Evolutionary conservation across 2,797 vertebrate species (phyloP).

Genomic region (Onychomys leucogaster): DNA sequence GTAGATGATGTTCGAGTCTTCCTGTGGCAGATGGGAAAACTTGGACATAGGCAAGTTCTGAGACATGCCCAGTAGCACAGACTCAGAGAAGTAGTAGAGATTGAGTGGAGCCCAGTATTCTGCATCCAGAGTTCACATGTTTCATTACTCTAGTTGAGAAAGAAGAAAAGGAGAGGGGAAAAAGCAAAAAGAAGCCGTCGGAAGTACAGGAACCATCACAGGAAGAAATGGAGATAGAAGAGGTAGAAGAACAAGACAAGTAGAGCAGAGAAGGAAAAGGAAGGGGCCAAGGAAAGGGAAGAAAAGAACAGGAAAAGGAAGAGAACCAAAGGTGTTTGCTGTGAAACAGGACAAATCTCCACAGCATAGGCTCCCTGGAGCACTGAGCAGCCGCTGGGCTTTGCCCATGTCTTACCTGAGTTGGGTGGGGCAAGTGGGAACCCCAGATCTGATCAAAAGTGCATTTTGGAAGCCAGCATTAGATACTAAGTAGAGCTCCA

Average conservation of each 20-base stretch:
- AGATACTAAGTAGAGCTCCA: background rate
- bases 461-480: background rate
- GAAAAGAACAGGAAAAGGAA: background rate
- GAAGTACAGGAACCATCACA: background rate
- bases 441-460: background rate
- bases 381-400: fast-evolving
- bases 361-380: fast-evolving
- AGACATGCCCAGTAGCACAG: background rate
- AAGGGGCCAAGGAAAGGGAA: background rate
- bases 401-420: too few relatives aligned
- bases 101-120: background rate
- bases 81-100: background rate
- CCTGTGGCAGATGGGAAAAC: background rate
- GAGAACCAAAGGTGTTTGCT: background rate
- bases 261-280: background rate
- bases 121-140: fast-evolving
- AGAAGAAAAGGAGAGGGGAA: background rate
- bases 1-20: background rate
- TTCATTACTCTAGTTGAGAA: background rate
- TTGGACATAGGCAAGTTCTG: background rate
- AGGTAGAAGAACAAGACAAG: background rate
- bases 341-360: background rate
- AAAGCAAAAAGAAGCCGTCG: background rate
- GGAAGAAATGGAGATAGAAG: background rate
- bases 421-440: background rate